Evolutionary conservation across 2,888 invertebrate genomes (phyloP).

Genomic region (Drosophila recens): DNA sequence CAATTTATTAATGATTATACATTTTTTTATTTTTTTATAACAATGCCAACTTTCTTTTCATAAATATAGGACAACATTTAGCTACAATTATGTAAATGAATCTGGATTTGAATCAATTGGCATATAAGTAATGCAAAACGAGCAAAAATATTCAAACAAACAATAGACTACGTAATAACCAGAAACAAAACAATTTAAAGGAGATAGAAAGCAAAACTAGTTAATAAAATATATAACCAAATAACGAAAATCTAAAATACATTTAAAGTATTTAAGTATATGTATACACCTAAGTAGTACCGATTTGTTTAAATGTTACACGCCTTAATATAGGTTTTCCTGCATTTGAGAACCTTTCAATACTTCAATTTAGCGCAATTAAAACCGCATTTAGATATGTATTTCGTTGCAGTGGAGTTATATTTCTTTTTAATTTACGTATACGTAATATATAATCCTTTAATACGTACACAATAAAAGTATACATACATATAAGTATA

Average conservation of each 20-base stretch:
- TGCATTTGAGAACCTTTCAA: constrained; percentile 61
- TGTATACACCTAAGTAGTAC: constrained; percentile 72
- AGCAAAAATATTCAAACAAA: constrained; percentile 27
- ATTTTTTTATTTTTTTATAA: constrained; percentile 21
- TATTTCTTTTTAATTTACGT: constrained; percentile 60
- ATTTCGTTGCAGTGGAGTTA: constrained; percentile 72
- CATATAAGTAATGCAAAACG: constrained; percentile 10
- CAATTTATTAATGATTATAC: constrained; percentile 24
- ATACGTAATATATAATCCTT: constrained; percentile 33
- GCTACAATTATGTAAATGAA: constrained; percentile 50
- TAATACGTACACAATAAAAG: constrained; percentile 30
- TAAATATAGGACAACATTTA: constrained; percentile 59
- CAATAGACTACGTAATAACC: constrained; percentile 27
- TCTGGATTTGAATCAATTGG: constrained; percentile 57
- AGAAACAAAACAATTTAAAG: constrained; percentile 1
- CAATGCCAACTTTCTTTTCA: constrained; percentile 34
- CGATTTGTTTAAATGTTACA: constrained; percentile 75
- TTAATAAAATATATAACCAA: constrained; percentile 27
- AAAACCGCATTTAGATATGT: constrained; percentile 68
- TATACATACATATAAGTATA: constrained; percentile 35
- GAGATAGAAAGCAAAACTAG: constrained; percentile 9
- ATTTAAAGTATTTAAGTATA: constrained; percentile 52
- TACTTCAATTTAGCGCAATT: constrained; percentile 69
- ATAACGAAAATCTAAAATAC: constrained; percentile 25
- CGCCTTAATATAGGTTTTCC: constrained; percentile 62